phyloP scores from a whole-genome alignment of 2,113 vertebrate species.

The Bufo gargarizans region DNA sequence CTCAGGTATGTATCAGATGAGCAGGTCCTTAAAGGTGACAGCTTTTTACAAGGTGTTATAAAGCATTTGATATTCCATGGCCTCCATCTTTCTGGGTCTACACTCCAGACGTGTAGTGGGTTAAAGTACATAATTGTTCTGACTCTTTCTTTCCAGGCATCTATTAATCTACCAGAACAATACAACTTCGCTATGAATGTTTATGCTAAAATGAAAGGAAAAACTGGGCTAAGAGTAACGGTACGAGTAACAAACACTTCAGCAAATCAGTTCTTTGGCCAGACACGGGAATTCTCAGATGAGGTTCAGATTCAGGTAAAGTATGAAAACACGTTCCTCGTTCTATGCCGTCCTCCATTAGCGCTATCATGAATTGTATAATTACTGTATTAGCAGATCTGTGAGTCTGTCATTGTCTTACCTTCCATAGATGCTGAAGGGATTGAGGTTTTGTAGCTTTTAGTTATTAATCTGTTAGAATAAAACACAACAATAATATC shows the following conservation, averaged over 20 bases:
- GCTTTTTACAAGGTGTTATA: background rate
- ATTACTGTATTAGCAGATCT: background rate
- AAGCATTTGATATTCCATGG: background rate
- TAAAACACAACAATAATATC: background rate
- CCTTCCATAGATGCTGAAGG: background rate
- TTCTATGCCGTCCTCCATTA: no score
- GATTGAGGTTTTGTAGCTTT: background rate
- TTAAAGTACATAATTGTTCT: background rate
- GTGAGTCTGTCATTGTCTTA: background rate
- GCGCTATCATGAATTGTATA: background rate
- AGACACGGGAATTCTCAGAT: constrained; percentile 79
- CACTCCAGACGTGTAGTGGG: background rate
- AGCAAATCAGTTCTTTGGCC: constrained; percentile 77
- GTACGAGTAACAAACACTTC: constrained; percentile 75
- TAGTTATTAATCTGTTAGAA: background rate
- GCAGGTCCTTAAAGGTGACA: no score
- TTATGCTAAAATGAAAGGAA: constrained; percentile 80
- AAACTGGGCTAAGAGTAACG: constrained; percentile 85
- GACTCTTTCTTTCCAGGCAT: constrained; percentile 72
- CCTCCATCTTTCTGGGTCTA: background rate
- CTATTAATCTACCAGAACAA: constrained; percentile 77
- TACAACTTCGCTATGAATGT: constrained; percentile 92
- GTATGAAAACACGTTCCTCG: background rate
- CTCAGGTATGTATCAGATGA: no score
- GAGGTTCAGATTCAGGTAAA: constrained; percentile 94